phyloP scores from a whole-genome alignment of 2,888 invertebrate genomes.

The Brenthis hecate region DNA sequence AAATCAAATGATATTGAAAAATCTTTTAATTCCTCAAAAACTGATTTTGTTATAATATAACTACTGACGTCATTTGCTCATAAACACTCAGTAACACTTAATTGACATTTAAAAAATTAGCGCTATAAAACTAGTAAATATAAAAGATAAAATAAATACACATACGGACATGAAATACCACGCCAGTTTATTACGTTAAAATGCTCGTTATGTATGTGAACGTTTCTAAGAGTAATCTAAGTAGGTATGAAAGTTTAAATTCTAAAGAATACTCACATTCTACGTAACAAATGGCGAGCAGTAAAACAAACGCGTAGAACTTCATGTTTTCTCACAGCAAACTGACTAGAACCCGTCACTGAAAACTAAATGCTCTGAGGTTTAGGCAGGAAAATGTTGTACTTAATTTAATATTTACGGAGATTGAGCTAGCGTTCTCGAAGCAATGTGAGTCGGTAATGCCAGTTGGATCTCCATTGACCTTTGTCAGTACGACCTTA shows the following conservation, averaged over 20 bases:
- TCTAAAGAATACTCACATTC: slow-evolving; percentile 63
- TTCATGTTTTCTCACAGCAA: slow-evolving; percentile 52
- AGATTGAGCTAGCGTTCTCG: slow-evolving; percentile 41
- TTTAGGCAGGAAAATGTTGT: slow-evolving; percentile 10
- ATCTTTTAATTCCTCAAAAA: too few species aligned
- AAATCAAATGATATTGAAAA: neutral
- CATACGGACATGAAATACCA: neutral
- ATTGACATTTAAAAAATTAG: too few species aligned
- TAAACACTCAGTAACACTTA: neutral
- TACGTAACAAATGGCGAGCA: slow-evolving; percentile 58
- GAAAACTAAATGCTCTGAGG: neutral
- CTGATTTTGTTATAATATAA: neutral
- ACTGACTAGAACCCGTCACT: slow-evolving; percentile 20
- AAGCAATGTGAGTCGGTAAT: slow-evolving; percentile 32
- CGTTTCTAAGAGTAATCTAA: slow-evolving; percentile 39
- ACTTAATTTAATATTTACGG: slow-evolving; percentile 23
- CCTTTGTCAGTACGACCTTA: slow-evolving; percentile 64
- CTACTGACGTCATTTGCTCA: neutral
- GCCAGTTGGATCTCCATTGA: slow-evolving; percentile 45
- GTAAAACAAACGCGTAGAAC: slow-evolving; percentile 53
- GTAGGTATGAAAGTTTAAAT: slow-evolving; percentile 39
- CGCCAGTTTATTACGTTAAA: slow-evolving; percentile 5
- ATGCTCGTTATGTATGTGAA: slow-evolving; percentile 28
- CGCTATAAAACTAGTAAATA: too few species aligned
- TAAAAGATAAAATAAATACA: neutral